A percentile compares a stretch with the other conserved stretches of the same genome.
phyloP scores from a whole-genome alignment of 2,797 vertebrate genomes.

The Poeciliopsis paucimaculata region DNA sequence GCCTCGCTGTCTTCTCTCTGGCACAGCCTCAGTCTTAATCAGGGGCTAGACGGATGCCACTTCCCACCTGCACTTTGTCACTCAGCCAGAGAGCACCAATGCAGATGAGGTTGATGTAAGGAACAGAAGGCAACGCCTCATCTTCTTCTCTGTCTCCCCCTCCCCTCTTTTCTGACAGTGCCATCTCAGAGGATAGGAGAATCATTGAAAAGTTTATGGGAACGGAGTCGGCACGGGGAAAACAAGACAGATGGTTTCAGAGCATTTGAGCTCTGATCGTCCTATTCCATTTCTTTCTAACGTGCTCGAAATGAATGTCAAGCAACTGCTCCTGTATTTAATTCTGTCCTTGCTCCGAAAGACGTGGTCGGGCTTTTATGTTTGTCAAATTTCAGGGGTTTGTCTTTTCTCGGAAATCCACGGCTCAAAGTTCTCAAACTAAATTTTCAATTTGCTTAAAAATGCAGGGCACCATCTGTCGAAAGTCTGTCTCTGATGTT shows the following conservation, averaged over 20 bases:
- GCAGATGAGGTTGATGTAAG: slow-evolving; percentile 28
- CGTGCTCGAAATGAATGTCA: slow-evolving; percentile 19
- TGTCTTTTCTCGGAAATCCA: not conserved
- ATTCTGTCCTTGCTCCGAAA: slow-evolving; percentile 3
- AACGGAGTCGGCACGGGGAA: slow-evolving; percentile 18
- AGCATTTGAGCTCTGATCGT: slow-evolving; percentile 2
- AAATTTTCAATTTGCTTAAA: slow-evolving; percentile 1
- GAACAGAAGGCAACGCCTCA: slow-evolving; percentile 26
- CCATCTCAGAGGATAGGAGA: slow-evolving; percentile 4
- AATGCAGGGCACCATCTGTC: slow-evolving; percentile 9
- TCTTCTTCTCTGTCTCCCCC: not conserved
- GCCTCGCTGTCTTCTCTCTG: slow-evolving; percentile 50
- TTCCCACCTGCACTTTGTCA: slow-evolving; percentile 54
- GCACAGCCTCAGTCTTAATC: slow-evolving; percentile 61
- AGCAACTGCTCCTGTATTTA: slow-evolving; percentile 8
- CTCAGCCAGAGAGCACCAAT: slow-evolving; percentile 35
- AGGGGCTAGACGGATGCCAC: slow-evolving; percentile 43
- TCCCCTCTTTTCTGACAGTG: not conserved
- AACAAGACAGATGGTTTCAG: slow-evolving; percentile 29
- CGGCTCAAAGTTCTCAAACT: not conserved
- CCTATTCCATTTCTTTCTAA: slow-evolving; percentile 11
- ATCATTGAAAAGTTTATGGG: slow-evolving; percentile 12
- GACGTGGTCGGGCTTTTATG: not conserved
- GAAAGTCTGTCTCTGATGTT: slow-evolving; percentile 13
- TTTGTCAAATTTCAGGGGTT: not conserved